Conservation (phyloP, 2,888 invertebrate genomes). For the Dexiosoma caninum region DNA sequence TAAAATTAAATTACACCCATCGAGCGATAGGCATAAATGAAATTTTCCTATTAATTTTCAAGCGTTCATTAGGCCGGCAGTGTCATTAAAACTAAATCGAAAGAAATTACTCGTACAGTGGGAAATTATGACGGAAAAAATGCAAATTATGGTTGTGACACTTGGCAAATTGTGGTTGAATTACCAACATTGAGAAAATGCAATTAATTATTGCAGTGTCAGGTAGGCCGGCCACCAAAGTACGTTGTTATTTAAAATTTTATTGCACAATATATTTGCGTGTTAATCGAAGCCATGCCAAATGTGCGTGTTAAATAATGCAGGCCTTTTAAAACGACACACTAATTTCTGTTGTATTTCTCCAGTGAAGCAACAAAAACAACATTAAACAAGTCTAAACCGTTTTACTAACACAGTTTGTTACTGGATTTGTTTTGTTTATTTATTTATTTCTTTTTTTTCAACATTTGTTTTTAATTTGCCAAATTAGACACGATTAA, state of each 20-base stretch:
- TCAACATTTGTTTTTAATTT: background rate
- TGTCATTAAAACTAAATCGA: too few species aligned
- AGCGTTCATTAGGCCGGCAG: too few species aligned
- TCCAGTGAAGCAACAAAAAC: background rate
- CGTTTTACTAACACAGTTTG: conserved; percentile 43
- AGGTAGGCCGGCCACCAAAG: background rate
- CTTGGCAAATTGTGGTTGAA: conserved; percentile 2
- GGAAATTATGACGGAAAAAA: conserved; percentile 22
- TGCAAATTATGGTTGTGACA: conserved; percentile 25
- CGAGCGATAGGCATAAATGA: too few species aligned
- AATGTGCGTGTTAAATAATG: background rate
- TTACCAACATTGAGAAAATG: conserved; percentile 16
- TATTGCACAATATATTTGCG: conserved; percentile 41
- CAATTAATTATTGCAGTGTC: conserved; percentile 14
- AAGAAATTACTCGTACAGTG: too few species aligned
- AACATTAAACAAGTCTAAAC: conserved; percentile 22
- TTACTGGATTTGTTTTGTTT: conserved; percentile 32
- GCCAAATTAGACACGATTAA: conserved; percentile 25
- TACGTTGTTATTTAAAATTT: background rate
- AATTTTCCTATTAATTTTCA: too few species aligned
- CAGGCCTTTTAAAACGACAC: background rate
- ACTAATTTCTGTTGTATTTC: background rate
- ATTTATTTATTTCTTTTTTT: too few species aligned
- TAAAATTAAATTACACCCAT: too few species aligned
- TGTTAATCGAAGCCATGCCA: conserved; percentile 42